Evolutionary conservation across 1,140 invertebrate genomes (phyloP).

Genomic region (Conus betulinus): DNA sequence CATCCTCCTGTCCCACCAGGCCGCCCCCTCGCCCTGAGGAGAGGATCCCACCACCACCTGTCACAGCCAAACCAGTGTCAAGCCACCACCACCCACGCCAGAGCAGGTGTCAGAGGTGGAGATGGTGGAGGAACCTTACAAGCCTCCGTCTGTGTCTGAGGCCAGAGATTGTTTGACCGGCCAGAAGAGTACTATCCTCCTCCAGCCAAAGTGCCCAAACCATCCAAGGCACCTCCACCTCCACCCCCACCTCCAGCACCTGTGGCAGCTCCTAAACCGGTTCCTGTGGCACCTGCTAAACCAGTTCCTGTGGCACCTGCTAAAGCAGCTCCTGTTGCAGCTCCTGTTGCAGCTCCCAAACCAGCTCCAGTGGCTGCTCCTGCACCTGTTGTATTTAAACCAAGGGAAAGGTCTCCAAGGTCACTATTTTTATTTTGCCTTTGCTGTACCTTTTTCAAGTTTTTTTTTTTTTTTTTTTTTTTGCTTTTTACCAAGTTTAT

Average conservation of each 20-base stretch:
- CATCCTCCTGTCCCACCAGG: slow-evolving; percentile 8
- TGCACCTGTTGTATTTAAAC: slow-evolving; percentile 30
- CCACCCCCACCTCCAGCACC: slow-evolving; percentile 33
- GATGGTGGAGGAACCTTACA: slow-evolving; percentile 50
- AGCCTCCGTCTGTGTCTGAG: slow-evolving; percentile 50
- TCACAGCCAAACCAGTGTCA: slow-evolving; percentile 24
- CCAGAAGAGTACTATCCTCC: slow-evolving; percentile 43
- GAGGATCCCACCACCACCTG: slow-evolving; percentile 31
- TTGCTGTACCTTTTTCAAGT: too few species aligned
- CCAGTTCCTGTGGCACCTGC: slow-evolving; percentile 22
- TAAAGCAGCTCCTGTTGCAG: slow-evolving; percentile 7
- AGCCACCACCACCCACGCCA: slow-evolving; percentile 44
- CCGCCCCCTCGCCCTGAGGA: slow-evolving; percentile 18
- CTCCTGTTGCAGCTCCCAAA: not conserved
- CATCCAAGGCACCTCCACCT: slow-evolving; percentile 37
- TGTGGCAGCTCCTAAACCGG: slow-evolving; percentile 18
- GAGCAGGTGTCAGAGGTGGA: slow-evolving; percentile 51
- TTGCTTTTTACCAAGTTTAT: too few species aligned
- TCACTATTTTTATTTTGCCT: slow-evolving; percentile 9
- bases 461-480: too few species aligned
- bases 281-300: slow-evolving; percentile 26
- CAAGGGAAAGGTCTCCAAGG: slow-evolving; percentile 48
- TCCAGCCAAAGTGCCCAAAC: slow-evolving; percentile 51
- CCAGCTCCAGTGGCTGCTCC: not conserved
- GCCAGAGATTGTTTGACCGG: slow-evolving; percentile 53